Base-by-base conservation (phyloP, 2,888 invertebrate genomes). In the Drosophila subsilvestris region DNA sequence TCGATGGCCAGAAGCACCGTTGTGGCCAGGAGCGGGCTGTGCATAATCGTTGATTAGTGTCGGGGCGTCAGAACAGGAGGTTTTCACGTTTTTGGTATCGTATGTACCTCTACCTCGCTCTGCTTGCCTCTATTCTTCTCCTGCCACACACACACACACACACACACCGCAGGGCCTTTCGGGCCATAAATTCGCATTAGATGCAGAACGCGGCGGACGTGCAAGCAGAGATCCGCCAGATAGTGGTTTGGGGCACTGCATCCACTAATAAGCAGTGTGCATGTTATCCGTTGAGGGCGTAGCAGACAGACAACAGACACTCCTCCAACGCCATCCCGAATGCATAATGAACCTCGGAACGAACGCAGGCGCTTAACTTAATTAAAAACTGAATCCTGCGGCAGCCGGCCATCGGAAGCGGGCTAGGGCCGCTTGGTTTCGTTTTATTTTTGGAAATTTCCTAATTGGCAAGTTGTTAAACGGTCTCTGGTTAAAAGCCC, bases 311-410 rank as follows among this genome's bases (percentile, higher is more conserved):
- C 45, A 63, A 17, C 37, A 50, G 25, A 14, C 54, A 27, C 68
- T 44, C 20, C 10, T 2, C 14, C 42, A n/a, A 27, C 10, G 27
- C 17, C 3, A 47, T 37, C 18, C 25, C 44, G 32, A 49, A 49
- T 57, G 53, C 69, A 75, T 85, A 88, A 88, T 85, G 81, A 85
- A 85, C 85, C 79, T 76, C 71, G 70, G 65, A 57, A 84, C 73
- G 73, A 86, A 74, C 63, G 76, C 74, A 63, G 73, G 71, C 81
- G 86, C 88, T 85, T 86, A 85, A 85, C 88, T 85, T 88, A 85
- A 85, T 85, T 85, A 85, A 85, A 85, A 85, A 81, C 80, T 84
- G 84, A 81, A 88, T 86, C 86, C 80, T 80, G 73, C 76, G 61
- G 57, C 67, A 57, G 63, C 51, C 48, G 59, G 55, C 25, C 22